Conservation (phyloP, 2,888 invertebrate genomes). For the Pristionchus entomophagus region DNA sequence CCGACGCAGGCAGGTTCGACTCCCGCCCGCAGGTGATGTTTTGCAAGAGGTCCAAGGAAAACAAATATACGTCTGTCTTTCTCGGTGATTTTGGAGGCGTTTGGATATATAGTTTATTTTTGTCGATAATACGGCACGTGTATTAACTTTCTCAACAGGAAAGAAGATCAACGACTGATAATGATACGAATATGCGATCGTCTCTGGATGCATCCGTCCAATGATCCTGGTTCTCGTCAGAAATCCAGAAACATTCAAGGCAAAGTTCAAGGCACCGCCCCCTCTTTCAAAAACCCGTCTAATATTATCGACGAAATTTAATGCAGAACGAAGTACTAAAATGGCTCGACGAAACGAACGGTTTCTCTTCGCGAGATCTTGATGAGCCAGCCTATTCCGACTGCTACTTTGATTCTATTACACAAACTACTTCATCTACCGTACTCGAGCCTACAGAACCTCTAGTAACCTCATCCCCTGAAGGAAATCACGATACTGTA, state of each 20-base stretch:
- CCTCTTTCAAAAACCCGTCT: neutral
- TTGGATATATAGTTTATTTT: no score
- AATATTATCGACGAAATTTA: no score
- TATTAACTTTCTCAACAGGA: no score
- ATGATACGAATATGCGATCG: neutral
- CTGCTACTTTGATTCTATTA: neutral
- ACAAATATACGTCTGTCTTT: no score
- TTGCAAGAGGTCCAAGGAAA: no score
- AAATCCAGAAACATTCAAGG: neutral
- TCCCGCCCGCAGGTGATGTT: no score
- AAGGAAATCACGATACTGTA: no score
- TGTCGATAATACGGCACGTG: no score
- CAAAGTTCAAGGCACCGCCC: neutral
- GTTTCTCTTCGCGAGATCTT: neutral
- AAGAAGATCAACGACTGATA: no score
- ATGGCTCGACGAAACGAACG: neutral
- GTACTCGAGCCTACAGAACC: neutral
- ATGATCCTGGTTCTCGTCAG: neutral
- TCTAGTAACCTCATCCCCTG: no score
- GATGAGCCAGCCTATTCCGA: neutral
- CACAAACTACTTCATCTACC: neutral
- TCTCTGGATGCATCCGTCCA: neutral
- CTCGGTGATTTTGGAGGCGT: no score
- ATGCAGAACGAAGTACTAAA: neutral
- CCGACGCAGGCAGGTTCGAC: no score